Percentiles rank a stretch among this genome's conserved stretches.
phyloP scores from a whole-genome alignment of 2,888 invertebrate genomes.

The Orthonevra nobilis region DNA sequence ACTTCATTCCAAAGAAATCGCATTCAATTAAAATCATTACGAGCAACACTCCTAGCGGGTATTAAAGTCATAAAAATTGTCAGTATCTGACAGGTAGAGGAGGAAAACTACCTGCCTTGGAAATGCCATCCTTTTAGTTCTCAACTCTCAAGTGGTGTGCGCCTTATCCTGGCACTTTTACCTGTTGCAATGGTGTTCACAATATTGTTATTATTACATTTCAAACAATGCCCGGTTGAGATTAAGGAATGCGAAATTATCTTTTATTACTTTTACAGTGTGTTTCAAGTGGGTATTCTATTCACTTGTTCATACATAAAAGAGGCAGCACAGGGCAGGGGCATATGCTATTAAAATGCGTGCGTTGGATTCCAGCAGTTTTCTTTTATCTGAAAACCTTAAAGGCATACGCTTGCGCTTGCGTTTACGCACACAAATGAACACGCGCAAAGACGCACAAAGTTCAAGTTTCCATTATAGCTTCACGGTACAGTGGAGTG shows the following conservation, averaged over 20 bases:
- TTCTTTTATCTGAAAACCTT: no score
- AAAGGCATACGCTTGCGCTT: no score
- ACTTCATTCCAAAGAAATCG: constrained; percentile 23
- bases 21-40: constrained; percentile 54
- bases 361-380: constrained; percentile 2
- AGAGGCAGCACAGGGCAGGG: not conserved
- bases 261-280: constrained; percentile 62
- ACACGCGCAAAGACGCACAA: constrained; percentile 5
- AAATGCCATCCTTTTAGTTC: constrained; percentile 33
- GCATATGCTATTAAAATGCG: constrained; percentile 45
- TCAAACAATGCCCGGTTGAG: constrained; percentile 48
- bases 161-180: constrained; percentile 48
- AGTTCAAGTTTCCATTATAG: constrained; percentile 38
- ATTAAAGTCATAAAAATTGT: constrained; percentile 58
- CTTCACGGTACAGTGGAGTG: no score
- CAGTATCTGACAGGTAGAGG: constrained; percentile 46
- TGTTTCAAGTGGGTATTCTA: constrained; percentile 66
- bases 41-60: constrained; percentile 51
- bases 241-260: constrained; percentile 68
- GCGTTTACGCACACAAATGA: not conserved
- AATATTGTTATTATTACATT: constrained; percentile 59
- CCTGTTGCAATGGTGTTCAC: constrained; percentile 61
- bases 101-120: constrained; percentile 47
- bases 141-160: constrained; percentile 63
- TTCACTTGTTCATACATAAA: constrained; percentile 12